Percentiles rank a stretch among this genome's conserved stretches.
Conservation (phyloP, 2,797 vertebrate genomes). For the Decapterus maruadsi region DNA sequence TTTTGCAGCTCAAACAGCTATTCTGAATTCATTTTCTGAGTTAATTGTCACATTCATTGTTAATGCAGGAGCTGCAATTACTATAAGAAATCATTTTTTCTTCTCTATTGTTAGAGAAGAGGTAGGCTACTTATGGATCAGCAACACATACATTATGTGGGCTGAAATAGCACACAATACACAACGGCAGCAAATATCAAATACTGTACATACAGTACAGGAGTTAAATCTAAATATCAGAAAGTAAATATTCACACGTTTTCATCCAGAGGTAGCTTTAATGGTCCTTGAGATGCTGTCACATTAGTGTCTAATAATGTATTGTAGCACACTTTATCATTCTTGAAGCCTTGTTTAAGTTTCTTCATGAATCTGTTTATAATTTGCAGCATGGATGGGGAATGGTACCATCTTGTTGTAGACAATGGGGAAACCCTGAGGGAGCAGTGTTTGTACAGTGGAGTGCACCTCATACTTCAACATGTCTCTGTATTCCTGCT, state of each 20-base stretch:
- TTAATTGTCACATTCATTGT: slow-evolving; percentile 65
- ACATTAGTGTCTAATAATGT: slow-evolving; percentile 21
- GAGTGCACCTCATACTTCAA: slow-evolving; percentile 19
- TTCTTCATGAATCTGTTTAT: slow-evolving; percentile 18
- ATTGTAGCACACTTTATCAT: slow-evolving; percentile 9
- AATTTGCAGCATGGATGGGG: slow-evolving; percentile 5
- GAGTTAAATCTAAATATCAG: slow-evolving; percentile 21
- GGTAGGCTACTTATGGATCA: slow-evolving; percentile 11
- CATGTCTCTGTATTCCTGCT: slow-evolving; percentile 19
- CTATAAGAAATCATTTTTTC: slow-evolving; percentile 38
- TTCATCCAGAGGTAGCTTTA: slow-evolving; percentile 17
- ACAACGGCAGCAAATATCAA: neutral
- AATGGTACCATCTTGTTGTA: neutral
- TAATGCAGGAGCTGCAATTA: slow-evolving; percentile 44
- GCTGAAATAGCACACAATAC: slow-evolving; percentile 18
- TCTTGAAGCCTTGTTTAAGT: slow-evolving; percentile 7
- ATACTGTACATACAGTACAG: neutral
- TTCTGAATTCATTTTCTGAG: slow-evolving; percentile 58
- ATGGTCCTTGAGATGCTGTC: slow-evolving; percentile 32
- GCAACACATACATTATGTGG: slow-evolving; percentile 7
- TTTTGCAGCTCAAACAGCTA: slow-evolving; percentile 50
- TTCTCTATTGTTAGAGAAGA: slow-evolving; percentile 26
- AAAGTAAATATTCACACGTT: slow-evolving; percentile 18
- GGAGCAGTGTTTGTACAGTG: slow-evolving; percentile 29
- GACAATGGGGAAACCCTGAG: neutral